These are phyloP conservation scores for Lepus europaeus DNA, from an alignment of 2,113 vertebrate species.

Conservation along the genomic window DNA sequence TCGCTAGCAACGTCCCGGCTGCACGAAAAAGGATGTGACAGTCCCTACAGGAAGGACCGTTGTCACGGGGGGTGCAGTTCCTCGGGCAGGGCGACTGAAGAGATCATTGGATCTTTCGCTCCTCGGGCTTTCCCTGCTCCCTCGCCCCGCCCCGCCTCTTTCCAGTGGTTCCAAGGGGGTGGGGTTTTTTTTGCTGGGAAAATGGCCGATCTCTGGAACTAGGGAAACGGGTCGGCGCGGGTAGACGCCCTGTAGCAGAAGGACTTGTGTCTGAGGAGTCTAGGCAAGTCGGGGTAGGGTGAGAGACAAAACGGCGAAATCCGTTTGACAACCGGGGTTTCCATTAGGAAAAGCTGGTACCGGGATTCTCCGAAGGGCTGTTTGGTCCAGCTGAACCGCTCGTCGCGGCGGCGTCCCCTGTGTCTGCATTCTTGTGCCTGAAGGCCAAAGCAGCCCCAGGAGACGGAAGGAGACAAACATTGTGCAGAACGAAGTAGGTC, in stretches of 20 bases:
- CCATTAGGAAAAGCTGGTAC: conserved; percentile 15
- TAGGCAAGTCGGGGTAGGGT: not conserved
- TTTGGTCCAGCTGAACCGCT: not conserved
- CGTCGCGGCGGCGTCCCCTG: not conserved
- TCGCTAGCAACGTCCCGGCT: not conserved
- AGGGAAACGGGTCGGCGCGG: not conserved
- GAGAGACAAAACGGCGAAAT: conserved; percentile 44
- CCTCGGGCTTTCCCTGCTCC: not conserved
- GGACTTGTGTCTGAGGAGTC: not conserved
- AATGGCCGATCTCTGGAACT: conserved; percentile 51
- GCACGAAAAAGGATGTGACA: conserved; percentile 21
- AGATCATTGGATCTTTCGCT: not conserved
- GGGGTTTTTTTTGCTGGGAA: conserved; percentile 64
- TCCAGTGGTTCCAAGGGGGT: conserved; percentile 47
- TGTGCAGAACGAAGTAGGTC: conserved; percentile 47
- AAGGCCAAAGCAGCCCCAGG: not conserved
- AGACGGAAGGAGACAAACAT: conserved; percentile 25
- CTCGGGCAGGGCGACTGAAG: not conserved
- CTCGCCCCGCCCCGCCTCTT: not conserved
- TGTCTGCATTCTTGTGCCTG: conserved; percentile 8
- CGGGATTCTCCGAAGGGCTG: not conserved
- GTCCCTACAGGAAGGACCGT: not conserved
- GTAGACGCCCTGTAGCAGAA: accelerated
- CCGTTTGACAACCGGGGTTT: not conserved
- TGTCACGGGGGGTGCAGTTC: not conserved